phyloP scores from a whole-genome alignment of 2,888 invertebrate species.

The Archaeoteleia sp. region DNA sequence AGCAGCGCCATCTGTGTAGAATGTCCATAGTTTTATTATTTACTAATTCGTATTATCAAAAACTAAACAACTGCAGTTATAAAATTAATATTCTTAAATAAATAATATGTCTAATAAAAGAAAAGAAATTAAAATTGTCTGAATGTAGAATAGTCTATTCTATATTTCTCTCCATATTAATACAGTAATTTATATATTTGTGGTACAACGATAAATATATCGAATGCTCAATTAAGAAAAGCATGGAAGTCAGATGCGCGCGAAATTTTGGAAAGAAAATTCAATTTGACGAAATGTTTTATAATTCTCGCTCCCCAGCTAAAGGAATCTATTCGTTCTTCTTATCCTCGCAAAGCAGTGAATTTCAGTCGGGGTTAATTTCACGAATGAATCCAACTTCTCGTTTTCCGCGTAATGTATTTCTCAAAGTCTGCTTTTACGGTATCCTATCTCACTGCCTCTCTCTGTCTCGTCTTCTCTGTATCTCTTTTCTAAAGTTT shows the following conservation, averaged over 20 bases:
- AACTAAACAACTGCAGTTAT: no score
- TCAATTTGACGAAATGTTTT: conserved; percentile 21
- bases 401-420: conserved; percentile 32
- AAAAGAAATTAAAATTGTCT: no score
- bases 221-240: no score
- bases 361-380: conserved; percentile 31
- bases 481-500: conserved; percentile 13
- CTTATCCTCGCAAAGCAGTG: conserved; percentile 26
- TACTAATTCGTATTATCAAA: no score
- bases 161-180: no score
- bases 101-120: no score
- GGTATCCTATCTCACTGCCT: neutral
- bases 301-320: conserved; percentile 13
- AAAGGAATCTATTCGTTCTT: conserved; percentile 22
- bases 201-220: no score
- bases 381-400: conserved; percentile 34
- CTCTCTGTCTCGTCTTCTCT: conserved; percentile 11
- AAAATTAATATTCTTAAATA: no score
- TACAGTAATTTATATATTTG: no score
- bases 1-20: no score
- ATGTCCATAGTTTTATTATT: no score
- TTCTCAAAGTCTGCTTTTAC: conserved; percentile 26
- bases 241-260: conserved; percentile 1
- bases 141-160: no score
- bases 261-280: conserved; percentile 15